Evolutionary conservation across 1,140 invertebrate genomes (phyloP).

Genomic region (Pseudomyrmex cubaensis): DNA sequence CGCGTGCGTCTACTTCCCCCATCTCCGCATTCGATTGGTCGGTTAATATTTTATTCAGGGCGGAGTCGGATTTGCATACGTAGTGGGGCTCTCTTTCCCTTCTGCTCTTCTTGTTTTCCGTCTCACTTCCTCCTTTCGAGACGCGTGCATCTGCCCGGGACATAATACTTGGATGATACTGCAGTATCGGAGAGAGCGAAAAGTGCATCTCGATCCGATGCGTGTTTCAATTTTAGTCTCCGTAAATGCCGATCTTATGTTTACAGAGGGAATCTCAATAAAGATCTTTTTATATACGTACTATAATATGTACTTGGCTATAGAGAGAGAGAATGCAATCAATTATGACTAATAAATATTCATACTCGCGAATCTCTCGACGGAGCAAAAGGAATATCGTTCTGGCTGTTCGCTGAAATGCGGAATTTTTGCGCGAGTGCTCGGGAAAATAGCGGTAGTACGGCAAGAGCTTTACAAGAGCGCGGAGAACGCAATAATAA

Average conservation of each 20-base stretch:
- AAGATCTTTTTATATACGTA: no score
- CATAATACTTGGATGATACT: slow-evolving; percentile 69
- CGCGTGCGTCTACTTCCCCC: slow-evolving; percentile 67
- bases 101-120: slow-evolving; percentile 26
- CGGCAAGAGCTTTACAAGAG: not conserved
- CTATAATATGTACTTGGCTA: no score
- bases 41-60: slow-evolving; percentile 80
- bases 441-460: not conserved
- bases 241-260: not conserved
- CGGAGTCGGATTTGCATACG: slow-evolving; percentile 78
- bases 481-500: slow-evolving; percentile 23
- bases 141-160: slow-evolving; percentile 69
- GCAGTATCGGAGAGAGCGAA: slow-evolving; percentile 37
- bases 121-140: slow-evolving; percentile 36
- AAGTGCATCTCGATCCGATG: slow-evolving; percentile 31
- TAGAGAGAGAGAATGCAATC: not conserved
- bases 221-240: slow-evolving; percentile 30
- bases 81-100: slow-evolving; percentile 60
- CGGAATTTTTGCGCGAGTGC: not conserved
- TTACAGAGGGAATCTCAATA: not conserved
- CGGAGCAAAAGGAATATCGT: not conserved
- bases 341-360: slow-evolving; percentile 20
- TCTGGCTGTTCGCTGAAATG: not conserved
- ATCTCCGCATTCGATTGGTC: slow-evolving; percentile 67
- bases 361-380: not conserved